A percentile compares a stretch with the other conserved stretches of the same genome.
These are phyloP conservation scores for Scolopax mira DNA, from an alignment of 2,113 vertebrate species.

Conservation along the genomic window DNA sequence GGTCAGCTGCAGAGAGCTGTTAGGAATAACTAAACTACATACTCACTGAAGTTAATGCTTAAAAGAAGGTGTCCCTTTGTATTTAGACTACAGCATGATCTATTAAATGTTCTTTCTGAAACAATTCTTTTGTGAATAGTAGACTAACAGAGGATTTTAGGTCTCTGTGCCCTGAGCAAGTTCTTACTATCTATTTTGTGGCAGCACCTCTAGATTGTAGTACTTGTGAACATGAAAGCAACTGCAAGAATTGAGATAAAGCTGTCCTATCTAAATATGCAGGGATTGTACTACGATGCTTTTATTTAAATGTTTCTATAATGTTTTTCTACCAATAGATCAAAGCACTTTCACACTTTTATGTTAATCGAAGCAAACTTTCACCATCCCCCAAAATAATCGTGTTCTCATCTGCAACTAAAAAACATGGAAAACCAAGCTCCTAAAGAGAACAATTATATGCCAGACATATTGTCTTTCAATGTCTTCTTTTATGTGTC, in stretches of 20 bases:
- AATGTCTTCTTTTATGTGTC: neutral
- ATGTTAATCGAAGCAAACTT: neutral
- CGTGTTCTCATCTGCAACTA: neutral
- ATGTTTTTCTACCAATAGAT: neutral
- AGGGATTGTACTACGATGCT: neutral
- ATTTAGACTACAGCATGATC: neutral
- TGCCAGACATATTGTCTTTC: neutral
- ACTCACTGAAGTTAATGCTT: neutral
- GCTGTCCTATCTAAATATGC: neutral
- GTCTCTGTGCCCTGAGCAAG: neutral
- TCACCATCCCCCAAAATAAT: neutral
- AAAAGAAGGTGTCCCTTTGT: neutral
- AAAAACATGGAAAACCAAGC: neutral
- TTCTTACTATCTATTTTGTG: neutral
- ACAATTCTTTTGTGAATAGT: neutral
- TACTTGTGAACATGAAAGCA: neutral
- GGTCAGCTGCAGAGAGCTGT: neutral
- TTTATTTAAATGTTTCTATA: neutral
- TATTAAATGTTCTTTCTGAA: neutral
- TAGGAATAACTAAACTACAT: neutral
- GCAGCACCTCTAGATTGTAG: neutral
- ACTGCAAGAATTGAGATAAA: neutral
- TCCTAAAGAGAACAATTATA: neutral
- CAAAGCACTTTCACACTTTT: neutral
- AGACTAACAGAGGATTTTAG: neutral